Conservation (phyloP, 2,888 invertebrate genomes). For the Chouioia cunea region DNA sequence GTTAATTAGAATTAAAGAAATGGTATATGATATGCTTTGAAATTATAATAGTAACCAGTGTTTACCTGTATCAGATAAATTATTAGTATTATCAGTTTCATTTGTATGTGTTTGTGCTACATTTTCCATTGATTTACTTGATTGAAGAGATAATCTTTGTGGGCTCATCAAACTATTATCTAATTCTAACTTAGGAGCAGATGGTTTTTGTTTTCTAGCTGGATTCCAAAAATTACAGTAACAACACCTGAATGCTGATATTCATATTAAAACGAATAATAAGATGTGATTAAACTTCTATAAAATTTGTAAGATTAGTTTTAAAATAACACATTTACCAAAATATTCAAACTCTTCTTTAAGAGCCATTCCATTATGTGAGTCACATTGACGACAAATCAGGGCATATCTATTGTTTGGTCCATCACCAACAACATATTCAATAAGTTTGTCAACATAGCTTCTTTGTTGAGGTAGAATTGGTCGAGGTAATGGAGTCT, state of each 20-base stretch:
- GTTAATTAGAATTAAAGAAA: conserved; percentile 8
- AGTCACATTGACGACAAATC: conserved; percentile 89
- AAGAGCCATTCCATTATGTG: conserved; percentile 92
- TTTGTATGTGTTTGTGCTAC: conserved; percentile 31
- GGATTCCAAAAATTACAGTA: conserved; percentile 91
- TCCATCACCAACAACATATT: conserved; percentile 95
- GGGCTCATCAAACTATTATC: conserved; percentile 50
- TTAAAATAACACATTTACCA: conserved; percentile 61
- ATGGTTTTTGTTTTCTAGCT: conserved; percentile 87
- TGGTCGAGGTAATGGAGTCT: conserved; percentile 75
- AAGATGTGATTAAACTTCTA: conserved; percentile 9
- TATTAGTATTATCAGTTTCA: conserved; percentile 49
- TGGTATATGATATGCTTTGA: conserved; percentile 7
- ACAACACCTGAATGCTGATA: conserved; percentile 86
- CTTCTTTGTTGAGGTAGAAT: conserved; percentile 82
- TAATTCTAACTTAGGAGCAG: conserved; percentile 75
- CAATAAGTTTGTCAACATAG: conserved; percentile 89
- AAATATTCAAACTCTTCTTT: conserved; percentile 79
- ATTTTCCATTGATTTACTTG: conserved; percentile 34
- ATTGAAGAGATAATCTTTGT: conserved; percentile 39
- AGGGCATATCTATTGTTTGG: conserved; percentile 95
- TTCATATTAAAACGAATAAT: conserved; percentile 21
- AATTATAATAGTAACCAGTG: conserved; percentile 3
- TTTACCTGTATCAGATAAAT: conserved; percentile 58
- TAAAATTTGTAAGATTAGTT: conserved; percentile 8